Evolutionary conservation across 1,140 invertebrate genomes (phyloP).

Genomic region (Parasteatoda tepidariorum): DNA sequence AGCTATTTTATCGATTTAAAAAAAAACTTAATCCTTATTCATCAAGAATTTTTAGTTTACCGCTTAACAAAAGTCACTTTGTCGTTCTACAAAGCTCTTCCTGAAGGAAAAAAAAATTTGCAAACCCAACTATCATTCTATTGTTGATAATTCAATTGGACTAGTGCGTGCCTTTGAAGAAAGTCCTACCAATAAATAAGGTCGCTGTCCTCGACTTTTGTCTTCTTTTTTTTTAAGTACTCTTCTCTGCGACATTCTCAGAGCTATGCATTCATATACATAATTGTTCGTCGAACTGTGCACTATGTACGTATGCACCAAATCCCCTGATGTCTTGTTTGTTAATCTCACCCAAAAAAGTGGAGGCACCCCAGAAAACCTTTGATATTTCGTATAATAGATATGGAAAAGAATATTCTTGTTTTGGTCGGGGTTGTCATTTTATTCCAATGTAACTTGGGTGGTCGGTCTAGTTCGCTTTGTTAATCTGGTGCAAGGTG

Average conservation of each 20-base stretch:
- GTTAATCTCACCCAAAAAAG: not conserved
- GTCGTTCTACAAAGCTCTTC: not conserved
- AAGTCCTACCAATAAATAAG: not conserved
- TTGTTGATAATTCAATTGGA: too few species aligned
- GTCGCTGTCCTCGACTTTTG: not conserved
- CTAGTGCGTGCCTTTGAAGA: too few species aligned
- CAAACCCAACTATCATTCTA: too few species aligned
- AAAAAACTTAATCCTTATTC: too few species aligned
- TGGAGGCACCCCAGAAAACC: too few species aligned
- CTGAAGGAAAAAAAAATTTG: too few species aligned
- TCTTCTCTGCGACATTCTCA: not conserved
- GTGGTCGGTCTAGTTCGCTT: not conserved
- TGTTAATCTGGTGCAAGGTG: not conserved
- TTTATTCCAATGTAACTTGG: not conserved
- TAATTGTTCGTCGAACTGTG: slow-evolving; percentile 30
- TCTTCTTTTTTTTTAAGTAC: not conserved
- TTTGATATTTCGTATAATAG: not conserved
- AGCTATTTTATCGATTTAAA: too few species aligned
- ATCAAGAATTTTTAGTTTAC: not conserved
- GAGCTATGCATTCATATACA: not conserved
- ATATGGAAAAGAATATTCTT: not conserved
- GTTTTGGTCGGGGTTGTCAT: not conserved
- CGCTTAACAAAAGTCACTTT: not conserved
- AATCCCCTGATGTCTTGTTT: not conserved
- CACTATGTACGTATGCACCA: not conserved